A percentile compares a stretch with the other conserved stretches of the same genome.
Conservation (phyloP, 2,797 vertebrate genomes). For the Tarsius wallacei region DNA sequence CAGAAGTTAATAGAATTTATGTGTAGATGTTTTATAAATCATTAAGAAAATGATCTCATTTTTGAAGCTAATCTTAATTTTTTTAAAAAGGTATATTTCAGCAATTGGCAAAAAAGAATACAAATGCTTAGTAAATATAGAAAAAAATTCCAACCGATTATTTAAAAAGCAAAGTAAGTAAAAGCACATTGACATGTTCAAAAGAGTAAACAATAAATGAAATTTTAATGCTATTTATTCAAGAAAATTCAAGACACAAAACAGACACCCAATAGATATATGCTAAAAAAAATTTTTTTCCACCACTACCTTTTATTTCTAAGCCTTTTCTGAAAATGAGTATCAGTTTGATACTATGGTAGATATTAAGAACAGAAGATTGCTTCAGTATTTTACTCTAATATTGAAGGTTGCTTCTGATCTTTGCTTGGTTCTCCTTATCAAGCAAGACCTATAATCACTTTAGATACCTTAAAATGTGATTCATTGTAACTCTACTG, state of each 20-base stretch:
- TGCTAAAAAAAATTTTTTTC: background rate
- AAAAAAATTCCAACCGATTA: slow-evolving; percentile 10
- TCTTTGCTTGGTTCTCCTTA: slow-evolving; percentile 26
- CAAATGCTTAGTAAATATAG: background rate
- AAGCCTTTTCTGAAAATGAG: slow-evolving; percentile 37
- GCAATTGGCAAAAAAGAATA: slow-evolving; percentile 44
- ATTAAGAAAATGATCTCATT: slow-evolving; percentile 14
- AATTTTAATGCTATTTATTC: slow-evolving; percentile 46
- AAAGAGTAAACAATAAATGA: slow-evolving; percentile 26
- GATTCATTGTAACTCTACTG: background rate
- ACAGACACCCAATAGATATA: background rate
- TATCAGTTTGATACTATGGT: background rate
- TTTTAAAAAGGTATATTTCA: background rate
- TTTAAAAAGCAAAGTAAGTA: slow-evolving; percentile 36
- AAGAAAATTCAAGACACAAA: slow-evolving; percentile 2
- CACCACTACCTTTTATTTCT: background rate
- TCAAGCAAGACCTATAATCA: background rate
- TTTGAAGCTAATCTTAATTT: background rate
- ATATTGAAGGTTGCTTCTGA: slow-evolving; percentile 1
- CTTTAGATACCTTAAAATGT: slow-evolving; percentile 30
- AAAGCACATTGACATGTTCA: background rate
- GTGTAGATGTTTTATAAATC: background rate
- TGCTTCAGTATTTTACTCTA: slow-evolving; percentile 57
- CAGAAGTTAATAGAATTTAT: slow-evolving; percentile 1
- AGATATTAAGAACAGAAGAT: background rate